Conservation (phyloP, 2,797 vertebrate genomes). For the Gallirallus australis region DNA sequence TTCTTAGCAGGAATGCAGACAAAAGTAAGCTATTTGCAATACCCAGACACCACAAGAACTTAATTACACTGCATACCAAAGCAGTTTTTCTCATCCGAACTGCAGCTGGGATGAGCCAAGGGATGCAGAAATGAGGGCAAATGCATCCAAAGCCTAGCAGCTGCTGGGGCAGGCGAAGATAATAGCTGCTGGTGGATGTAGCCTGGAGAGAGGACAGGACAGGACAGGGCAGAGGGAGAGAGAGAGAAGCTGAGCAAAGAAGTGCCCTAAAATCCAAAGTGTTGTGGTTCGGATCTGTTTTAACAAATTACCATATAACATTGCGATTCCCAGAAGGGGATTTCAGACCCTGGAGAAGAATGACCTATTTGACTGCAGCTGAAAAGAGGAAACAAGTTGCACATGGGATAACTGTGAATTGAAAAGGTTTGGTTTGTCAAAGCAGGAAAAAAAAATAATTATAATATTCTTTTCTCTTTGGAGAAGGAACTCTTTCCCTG, state of each 20-base stretch:
- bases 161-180: not conserved
- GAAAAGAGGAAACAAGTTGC: not conserved
- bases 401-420: not conserved
- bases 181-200: not conserved
- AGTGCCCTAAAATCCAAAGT: not conserved
- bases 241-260: not conserved
- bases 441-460: not conserved
- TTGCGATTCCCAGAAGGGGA: not conserved
- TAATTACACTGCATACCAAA: not conserved
- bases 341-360: not conserved
- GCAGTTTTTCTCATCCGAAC: not conserved
- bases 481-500: not conserved
- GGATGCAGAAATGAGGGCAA: not conserved
- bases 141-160: not conserved
- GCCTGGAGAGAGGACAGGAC: not conserved
- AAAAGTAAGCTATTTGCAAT: not conserved
- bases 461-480: not conserved
- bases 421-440: not conserved
- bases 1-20: slow-evolving; percentile 5
- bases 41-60: not conserved
- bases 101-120: not conserved
- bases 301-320: not conserved
- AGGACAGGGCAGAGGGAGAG: not conserved
- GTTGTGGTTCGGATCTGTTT: not conserved
- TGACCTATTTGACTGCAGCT: not conserved